phyloP scores from a whole-genome alignment of 2,113 vertebrate species.

The Mixornis gularis region DNA sequence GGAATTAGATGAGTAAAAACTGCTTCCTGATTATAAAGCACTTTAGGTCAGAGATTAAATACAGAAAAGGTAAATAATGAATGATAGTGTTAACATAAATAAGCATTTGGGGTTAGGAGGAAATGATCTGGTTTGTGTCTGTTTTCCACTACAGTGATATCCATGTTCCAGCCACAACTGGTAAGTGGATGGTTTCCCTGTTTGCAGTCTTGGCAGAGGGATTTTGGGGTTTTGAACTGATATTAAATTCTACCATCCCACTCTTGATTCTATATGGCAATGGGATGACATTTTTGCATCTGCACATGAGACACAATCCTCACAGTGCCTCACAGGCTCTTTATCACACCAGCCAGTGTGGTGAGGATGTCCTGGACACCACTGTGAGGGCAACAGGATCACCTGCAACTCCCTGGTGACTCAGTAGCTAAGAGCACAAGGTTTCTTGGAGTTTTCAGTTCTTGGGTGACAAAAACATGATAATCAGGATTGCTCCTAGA shows the following conservation, averaged over 20 bases:
- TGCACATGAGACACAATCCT: background rate
- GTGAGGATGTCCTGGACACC: background rate
- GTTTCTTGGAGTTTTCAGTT: background rate
- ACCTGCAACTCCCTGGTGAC: background rate
- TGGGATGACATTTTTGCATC: background rate
- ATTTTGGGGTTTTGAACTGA: background rate
- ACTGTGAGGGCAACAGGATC: background rate
- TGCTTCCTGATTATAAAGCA: background rate
- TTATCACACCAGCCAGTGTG: background rate
- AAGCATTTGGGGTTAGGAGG: background rate
- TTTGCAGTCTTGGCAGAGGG: background rate
- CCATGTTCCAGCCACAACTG: background rate
- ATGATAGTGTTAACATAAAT: background rate
- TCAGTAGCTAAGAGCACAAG: background rate
- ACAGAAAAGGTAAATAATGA: conserved; percentile 1
- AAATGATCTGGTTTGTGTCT: background rate
- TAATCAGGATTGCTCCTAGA: background rate
- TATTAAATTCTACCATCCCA: background rate
- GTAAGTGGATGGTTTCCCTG: background rate
- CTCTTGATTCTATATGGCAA: background rate
- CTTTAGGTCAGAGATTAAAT: background rate
- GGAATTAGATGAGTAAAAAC: background rate
- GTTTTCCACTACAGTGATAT: background rate
- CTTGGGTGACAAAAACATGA: background rate
- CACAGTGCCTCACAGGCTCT: accelerated